Conservation (phyloP, 2,888 invertebrate species). For the Conistra vaccinii region DNA sequence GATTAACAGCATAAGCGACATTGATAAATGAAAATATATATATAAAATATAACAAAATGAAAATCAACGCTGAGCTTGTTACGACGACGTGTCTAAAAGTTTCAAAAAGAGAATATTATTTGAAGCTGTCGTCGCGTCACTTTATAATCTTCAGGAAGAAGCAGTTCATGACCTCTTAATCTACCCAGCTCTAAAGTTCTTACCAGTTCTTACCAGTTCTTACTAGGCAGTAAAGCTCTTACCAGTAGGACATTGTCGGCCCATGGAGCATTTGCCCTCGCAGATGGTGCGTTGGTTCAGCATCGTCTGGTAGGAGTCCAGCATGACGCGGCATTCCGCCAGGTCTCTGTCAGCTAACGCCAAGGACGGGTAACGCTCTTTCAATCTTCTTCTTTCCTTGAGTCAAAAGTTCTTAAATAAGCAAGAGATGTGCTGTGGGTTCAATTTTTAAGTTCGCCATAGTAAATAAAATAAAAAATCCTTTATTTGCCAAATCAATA, state of each 20-base stretch:
- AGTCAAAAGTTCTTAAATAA: constrained; percentile 4
- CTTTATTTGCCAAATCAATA: neutral
- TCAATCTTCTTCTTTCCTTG: constrained; percentile 95
- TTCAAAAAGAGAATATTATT: constrained; percentile 30
- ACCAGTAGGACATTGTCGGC: constrained; percentile 96
- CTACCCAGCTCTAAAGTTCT: neutral
- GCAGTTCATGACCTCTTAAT: constrained; percentile 1
- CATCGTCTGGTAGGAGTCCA: constrained; percentile 96
- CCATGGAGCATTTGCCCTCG: constrained; percentile 96
- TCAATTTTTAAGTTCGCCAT: neutral
- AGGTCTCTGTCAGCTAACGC: constrained; percentile 94
- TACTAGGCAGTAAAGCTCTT: constrained; percentile 62
- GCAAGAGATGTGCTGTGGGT: neutral
- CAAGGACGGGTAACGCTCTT: constrained; percentile 95
- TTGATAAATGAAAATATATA: too few relatives aligned
- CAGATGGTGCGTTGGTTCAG: constrained; percentile 95
- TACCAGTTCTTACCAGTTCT: too few relatives aligned
- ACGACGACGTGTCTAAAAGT: neutral
- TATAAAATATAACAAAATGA: too few relatives aligned
- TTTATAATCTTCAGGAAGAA: constrained; percentile 37
- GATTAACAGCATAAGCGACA: constrained; percentile 42
- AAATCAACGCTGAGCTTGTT: constrained; percentile 28
- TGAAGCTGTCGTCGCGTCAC: neutral
- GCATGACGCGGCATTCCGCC: constrained; percentile 94
- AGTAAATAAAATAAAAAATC: neutral